Conservation (phyloP, 2,797 vertebrate species). For the Rhinoraja longicauda region DNA sequence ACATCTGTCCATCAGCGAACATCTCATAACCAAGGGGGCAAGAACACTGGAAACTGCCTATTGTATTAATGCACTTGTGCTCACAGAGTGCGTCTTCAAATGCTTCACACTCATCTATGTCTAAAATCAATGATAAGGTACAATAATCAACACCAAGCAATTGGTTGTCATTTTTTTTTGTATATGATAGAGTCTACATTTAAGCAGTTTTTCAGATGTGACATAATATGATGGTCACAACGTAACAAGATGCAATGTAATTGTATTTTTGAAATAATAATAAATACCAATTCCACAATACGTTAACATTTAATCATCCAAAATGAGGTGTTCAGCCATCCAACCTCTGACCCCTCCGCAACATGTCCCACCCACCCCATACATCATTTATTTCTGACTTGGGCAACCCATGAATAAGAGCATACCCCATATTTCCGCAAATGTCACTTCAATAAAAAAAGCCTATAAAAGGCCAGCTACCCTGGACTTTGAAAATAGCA, state of each 20-base stretch:
- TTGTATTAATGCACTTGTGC: slow-evolving; percentile 27
- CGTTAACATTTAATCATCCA: not conserved
- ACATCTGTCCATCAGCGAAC: not conserved
- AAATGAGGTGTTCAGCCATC: not conserved
- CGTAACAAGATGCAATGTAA: no score
- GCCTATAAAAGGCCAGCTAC: no score
- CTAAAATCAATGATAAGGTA: not conserved
- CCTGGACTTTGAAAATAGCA: no score
- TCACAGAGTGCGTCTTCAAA: not conserved
- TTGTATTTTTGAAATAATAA: no score
- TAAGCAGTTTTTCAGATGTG: not conserved
- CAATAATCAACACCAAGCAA: no score
- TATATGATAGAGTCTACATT: not conserved
- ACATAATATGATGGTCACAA: no score
- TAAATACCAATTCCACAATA: not conserved
- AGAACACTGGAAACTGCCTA: not conserved
- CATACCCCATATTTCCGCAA: not conserved
- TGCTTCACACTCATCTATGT: slow-evolving; percentile 16
- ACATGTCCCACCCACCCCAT: no score
- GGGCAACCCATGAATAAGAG: not conserved
- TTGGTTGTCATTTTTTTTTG: no score
- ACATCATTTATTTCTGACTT: not conserved
- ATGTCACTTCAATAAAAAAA: not conserved
- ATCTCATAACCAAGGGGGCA: slow-evolving; percentile 13
- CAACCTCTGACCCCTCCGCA: not conserved